Base-by-base conservation (phyloP, 2,113 vertebrate species). In the Chaenocephalus aceratus region DNA sequence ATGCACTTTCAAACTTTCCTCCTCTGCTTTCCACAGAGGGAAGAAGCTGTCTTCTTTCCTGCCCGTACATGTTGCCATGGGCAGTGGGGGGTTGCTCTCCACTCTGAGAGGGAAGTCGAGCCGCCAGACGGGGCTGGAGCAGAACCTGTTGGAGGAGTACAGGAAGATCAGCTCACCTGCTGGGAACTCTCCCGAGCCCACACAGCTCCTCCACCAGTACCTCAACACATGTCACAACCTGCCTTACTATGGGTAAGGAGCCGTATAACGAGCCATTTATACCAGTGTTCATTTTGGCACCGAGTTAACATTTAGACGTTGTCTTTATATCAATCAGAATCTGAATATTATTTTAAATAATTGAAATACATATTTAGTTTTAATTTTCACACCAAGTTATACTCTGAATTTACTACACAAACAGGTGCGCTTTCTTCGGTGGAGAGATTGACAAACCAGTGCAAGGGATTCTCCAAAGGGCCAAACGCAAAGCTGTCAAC, bases 371-470 rank as follows among this genome's bases (percentile, higher is more conserved):
- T 30, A 30, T 30, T 30, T 30, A 30, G 3, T 30, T 30, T 3
- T 30, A 30, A n/a, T 30, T 30, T 30, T 30, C 30, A 30, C 30
- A 0, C 36, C 1, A 41, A 41, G 36, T 41, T 41, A 41, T 41
- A 41, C 36, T 7, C 36, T 41, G 36, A 41, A 41, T 41, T 21
- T 3, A 75, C 56, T 74, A 1, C 49, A 16, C 48, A 51, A 78
- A 72, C 85, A 98, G 97, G 71, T 96, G 95, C 44, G 97, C 95
- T 49, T 96, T 98, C 83, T 98, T 98, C 86, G 76, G 88, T 0
- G 97, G 96, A 0, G 96, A 96, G 81, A 93, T 98, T 5, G 97
- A 98, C 92, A 97, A 97, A 89, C 97, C 96, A 0, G 91, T 80
- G 1, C 96, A 96, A 85, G 95, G 96, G 23, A 91, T 97, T 57